A percentile compares a stretch with the other conserved stretches of the same genome.
Evolutionary conservation across 2,888 invertebrate species (phyloP).

Genomic region (Tolmerus cingulatus): DNA sequence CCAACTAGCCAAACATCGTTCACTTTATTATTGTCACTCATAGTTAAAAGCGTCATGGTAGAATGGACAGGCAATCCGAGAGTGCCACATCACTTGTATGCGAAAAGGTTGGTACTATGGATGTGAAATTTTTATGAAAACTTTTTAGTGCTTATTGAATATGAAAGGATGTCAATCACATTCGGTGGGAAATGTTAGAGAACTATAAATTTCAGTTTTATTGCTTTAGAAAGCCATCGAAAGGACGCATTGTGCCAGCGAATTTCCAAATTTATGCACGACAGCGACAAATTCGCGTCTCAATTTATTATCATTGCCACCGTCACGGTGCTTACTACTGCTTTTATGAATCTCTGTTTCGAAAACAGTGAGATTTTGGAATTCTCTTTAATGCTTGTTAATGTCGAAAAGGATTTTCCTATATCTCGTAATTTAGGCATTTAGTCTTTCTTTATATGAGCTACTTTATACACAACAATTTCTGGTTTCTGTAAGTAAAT

Average conservation of each 20-base stretch:
- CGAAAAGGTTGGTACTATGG: not conserved
- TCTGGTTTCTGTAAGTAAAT: not conserved
- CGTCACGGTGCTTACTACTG: not conserved
- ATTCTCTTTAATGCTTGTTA: not conserved
- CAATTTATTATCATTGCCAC: not conserved
- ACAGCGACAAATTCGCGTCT: not conserved
- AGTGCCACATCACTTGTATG: not conserved
- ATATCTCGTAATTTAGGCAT: not conserved
- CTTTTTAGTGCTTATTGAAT: not conserved
- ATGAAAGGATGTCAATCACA: not conserved
- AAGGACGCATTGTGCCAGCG: not conserved
- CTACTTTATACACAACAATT: no score
- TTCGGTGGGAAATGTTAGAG: not conserved
- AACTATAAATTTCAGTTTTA: not conserved
- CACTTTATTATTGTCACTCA: not conserved
- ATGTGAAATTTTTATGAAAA: not conserved
- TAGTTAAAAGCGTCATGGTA: not conserved
- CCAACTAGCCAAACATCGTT: not conserved
- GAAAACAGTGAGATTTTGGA: not conserved
- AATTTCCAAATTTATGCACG: not conserved
- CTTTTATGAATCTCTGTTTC: not conserved
- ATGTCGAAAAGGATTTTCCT: not conserved
- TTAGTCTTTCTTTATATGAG: not conserved
- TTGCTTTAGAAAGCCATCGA: not conserved
- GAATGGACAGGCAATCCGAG: not conserved